A percentile compares a stretch with the other conserved stretches of the same genome.
phyloP scores from a whole-genome alignment of 1,140 invertebrate species.

The Drosophila pseudoananassae region DNA sequence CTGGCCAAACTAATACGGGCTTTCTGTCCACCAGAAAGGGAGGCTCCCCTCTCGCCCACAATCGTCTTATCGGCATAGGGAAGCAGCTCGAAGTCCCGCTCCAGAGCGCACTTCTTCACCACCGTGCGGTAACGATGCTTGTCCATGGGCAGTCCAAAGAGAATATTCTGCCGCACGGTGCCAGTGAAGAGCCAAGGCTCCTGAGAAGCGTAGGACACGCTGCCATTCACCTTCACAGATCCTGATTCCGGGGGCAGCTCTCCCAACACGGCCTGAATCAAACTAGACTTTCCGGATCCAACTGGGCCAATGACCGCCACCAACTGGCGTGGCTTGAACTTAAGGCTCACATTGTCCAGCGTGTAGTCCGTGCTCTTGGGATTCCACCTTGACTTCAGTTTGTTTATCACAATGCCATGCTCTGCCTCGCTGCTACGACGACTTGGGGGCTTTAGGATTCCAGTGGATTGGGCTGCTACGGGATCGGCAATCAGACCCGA shows the following conservation, averaged over 20 bases:
- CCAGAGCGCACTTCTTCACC: slow-evolving; percentile 90
- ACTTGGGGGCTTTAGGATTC: slow-evolving; percentile 58
- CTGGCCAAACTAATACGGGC: slow-evolving; percentile 95
- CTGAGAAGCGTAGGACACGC: slow-evolving; percentile 95
- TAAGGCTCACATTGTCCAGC: slow-evolving; percentile 87
- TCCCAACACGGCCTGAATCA: slow-evolving; percentile 91
- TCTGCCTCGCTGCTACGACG: slow-evolving; percentile 59
- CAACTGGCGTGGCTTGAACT: slow-evolving; percentile 87
- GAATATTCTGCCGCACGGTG: slow-evolving; percentile 93
- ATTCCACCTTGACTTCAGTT: slow-evolving; percentile 80
- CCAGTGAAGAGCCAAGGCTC: slow-evolving; percentile 95
- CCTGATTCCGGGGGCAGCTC: slow-evolving; percentile 91
- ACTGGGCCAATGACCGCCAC: slow-evolving; percentile 90
- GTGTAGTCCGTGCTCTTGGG: slow-evolving; percentile 81
- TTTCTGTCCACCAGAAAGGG: slow-evolving; percentile 94
- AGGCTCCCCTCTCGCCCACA: slow-evolving; percentile 93
- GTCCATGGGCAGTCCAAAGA: slow-evolving; percentile 93
- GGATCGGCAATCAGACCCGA: slow-evolving; percentile 43
- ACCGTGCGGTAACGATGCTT: slow-evolving; percentile 90
- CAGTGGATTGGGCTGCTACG: slow-evolving; percentile 34
- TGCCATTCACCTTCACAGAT: slow-evolving; percentile 89
- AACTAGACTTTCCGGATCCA: slow-evolving; percentile 91
- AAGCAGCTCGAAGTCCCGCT: slow-evolving; percentile 91
- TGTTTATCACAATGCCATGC: slow-evolving; percentile 57
- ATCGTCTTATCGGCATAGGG: slow-evolving; percentile 93